Base-by-base conservation (phyloP, 2,888 invertebrate genomes). In the Eupeodes latifasciatus region DNA sequence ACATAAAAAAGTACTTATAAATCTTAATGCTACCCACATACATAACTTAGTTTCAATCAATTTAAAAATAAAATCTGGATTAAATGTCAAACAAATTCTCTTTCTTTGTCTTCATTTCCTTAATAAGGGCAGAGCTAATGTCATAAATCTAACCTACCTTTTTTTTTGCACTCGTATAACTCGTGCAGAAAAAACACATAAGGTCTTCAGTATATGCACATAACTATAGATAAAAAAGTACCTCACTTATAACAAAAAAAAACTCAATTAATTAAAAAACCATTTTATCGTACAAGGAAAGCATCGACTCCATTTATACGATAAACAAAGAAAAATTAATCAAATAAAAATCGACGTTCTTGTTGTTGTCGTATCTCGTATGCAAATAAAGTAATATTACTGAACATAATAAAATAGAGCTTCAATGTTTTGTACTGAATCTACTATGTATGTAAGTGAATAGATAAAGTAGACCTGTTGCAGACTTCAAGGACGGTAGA, bases 271-370 rank as follows among this genome's bases (percentile, higher is more conserved):
- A 72, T 72, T 59, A 72, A 59, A 72, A 59, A 57, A 14, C 7
- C 49, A 72, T 72, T 72, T 59, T 47, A 72, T 72, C 59, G 57
- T 47, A 47, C 27, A 59, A 11, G 59, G 27, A 2, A 34, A 71
- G 5, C n/a, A 11, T 14, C n/a, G 47, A 11, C 27, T 72, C 57
- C 59, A 72, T 72, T 16, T 71, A 71, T 71, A 71, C 55, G 51
- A 40, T 27, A 72, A 72, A 72, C 72, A 57, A 72, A 72, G 72
- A 49, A 71, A 72, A 44, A 59, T 47, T 72, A 72, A 72, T 72
- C 59, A 59, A 72, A 72, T 72, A 47, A 59, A 59, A 59, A 19
- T 53, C 7, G 53, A 16, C 16, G 34, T 51, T 69, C 51, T 51
- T 11, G 19, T n/a, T 34, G 62, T 1, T 36, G 40, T 40, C 40